Evolutionary conservation across 2,113 vertebrate genomes (phyloP), one percentile per base, ranked within the genome.

Genomic region (Sturnus vulgaris): DNA sequence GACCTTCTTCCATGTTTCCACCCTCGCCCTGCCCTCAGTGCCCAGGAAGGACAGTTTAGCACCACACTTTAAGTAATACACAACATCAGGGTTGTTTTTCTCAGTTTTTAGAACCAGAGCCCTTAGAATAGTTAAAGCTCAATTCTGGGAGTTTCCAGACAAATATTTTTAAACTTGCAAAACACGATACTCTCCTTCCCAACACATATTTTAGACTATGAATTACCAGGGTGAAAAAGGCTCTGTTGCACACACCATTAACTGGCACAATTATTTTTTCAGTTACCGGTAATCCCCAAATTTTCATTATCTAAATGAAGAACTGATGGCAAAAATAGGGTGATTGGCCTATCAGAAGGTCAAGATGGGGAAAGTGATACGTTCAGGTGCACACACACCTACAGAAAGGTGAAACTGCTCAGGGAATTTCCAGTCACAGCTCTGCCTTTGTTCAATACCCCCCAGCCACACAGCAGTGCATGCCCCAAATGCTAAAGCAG

Each of bases 211-310:
- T 79, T 5, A 86, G 35, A 25, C 25, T 57, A 1, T 15, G n/a
- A 68, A 65, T 68, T 49, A 59, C 18, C 55, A 50, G 35, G 16
- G 50, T 61, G 47, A 57, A 64, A 30, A 71, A 69, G 37, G 55
- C n/a, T 53, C 78, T 18, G 47, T 3, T 22, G 24, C 63, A 47
- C 66, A 52, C 46, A 17, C 31, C 85, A n/a, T 2, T 53, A 80
- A 66, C 6, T 15, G 40, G 24, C 15, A 59, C 31, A 40, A 35
- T 42, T 65, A 37, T 60, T 86, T 76, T 7, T 53, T 65, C 76
- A 76, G 72, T 59, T 86, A 71, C 69, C 60, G 93, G 95, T 91
- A 97, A 97, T 96, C 95, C 96, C 96, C 96, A 70, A 94, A 71
- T 59, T 59, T 69, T 82, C 6, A 5, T 65, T 57, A 88, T 1